phyloP scores from a whole-genome alignment of 2,113 vertebrate species.

The Brachypteracias leptosomus region DNA sequence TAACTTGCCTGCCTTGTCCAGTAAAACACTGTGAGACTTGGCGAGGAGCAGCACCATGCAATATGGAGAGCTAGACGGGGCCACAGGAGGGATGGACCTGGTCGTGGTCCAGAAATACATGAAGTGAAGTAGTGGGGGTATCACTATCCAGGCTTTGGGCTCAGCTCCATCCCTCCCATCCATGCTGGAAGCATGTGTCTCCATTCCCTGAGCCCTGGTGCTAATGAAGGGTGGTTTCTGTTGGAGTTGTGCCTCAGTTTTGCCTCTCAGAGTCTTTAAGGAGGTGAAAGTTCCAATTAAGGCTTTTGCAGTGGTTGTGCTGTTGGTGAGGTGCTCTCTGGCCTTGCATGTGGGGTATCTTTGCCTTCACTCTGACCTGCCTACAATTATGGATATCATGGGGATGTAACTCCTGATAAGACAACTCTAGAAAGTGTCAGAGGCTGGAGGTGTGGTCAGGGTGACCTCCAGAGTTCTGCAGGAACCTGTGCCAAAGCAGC shows the following conservation, averaged over 20 bases:
- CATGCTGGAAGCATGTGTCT: not conserved
- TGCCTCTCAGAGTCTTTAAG: fast-evolving
- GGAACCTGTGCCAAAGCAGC: not conserved
- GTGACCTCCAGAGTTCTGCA: not conserved
- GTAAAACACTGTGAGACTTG: not conserved
- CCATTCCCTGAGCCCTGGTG: not conserved
- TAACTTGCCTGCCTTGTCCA: not conserved
- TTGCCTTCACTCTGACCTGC: not conserved
- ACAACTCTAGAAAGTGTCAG: not conserved
- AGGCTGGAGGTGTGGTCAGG: not conserved
- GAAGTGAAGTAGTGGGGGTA: not conserved
- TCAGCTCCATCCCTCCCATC: not conserved
- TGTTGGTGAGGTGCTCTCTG: not conserved
- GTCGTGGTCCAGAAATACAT: not conserved
- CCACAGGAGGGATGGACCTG: not conserved
- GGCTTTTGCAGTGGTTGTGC: not conserved
- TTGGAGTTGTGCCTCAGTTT: not conserved
- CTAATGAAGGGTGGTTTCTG: not conserved
- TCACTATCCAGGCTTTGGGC: not conserved
- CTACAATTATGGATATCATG: fast-evolving
- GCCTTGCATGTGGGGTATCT: fast-evolving
- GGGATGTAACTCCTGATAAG: not conserved
- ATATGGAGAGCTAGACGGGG: not conserved
- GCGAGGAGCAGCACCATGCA: not conserved
- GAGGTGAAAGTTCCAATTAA: not conserved